phyloP scores from a whole-genome alignment of 2,797 vertebrate genomes.

The Cuculus canorus region DNA sequence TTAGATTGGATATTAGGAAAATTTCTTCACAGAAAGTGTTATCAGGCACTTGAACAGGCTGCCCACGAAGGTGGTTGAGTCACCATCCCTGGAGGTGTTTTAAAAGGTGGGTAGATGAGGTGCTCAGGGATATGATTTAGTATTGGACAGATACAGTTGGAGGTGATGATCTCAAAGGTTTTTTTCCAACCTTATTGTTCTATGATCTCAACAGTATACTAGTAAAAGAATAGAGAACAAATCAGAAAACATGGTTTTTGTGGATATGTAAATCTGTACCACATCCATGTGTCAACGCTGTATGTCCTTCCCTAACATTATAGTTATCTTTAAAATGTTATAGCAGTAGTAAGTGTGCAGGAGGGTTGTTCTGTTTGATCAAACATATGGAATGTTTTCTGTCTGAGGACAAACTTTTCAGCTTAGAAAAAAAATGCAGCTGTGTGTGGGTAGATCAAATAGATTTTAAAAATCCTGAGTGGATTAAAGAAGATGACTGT shows the following conservation, averaged over 20 bases:
- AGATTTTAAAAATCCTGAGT: background rate
- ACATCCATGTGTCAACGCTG: background rate
- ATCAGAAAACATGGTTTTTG: background rate
- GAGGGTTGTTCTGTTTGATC: background rate
- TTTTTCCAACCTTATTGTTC: too few species aligned
- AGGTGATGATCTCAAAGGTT: too few species aligned
- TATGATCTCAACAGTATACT: background rate
- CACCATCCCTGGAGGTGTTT: too few species aligned
- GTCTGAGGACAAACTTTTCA: background rate
- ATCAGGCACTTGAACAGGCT: too few species aligned
- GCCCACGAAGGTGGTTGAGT: too few species aligned
- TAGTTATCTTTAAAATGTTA: background rate
- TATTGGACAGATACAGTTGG: too few species aligned
- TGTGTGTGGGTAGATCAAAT: background rate
- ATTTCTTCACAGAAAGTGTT: too few species aligned
- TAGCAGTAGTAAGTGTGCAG: background rate
- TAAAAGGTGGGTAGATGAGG: too few species aligned
- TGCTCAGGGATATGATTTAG: too few species aligned
- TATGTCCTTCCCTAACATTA: background rate
- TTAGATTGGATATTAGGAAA: too few species aligned
- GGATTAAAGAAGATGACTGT: background rate
- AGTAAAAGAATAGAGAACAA: background rate
- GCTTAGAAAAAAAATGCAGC: accelerated
- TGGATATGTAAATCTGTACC: background rate
- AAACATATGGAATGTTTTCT: background rate